A percentile compares a stretch with the other conserved stretches of the same genome.
Evolutionary conservation across 2,888 invertebrate species (phyloP).

Genomic region (Perithous albicinctus): DNA sequence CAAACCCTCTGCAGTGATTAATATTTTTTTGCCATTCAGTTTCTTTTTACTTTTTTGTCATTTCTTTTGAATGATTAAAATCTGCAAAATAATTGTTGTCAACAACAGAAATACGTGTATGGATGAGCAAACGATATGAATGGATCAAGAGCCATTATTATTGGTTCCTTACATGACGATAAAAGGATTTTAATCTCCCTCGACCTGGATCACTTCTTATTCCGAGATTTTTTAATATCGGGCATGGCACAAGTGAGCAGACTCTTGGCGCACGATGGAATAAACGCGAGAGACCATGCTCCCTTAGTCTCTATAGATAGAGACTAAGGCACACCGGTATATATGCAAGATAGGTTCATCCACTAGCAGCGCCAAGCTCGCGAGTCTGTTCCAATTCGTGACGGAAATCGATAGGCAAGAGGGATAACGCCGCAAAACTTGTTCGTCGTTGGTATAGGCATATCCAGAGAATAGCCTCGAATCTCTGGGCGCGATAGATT

Average conservation of each 20-base stretch:
- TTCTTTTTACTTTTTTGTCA: too few relatives aligned
- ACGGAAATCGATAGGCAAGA: slow-evolving; percentile 63
- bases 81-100: too few relatives aligned
- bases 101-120: too few relatives aligned
- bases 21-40: too few relatives aligned
- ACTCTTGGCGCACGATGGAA: neutral
- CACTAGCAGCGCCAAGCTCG: slow-evolving; percentile 32
- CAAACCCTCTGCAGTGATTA: too few relatives aligned
- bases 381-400: slow-evolving; percentile 62
- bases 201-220: slow-evolving; percentile 42
- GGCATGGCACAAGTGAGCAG: slow-evolving; percentile 32
- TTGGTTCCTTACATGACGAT: slow-evolving; percentile 29
- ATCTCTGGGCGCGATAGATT: slow-evolving; percentile 33
- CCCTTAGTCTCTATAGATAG: neutral
- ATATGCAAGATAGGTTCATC: slow-evolving; percentile 41
- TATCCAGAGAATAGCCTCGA: slow-evolving; percentile 41
- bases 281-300: slow-evolving; percentile 4
- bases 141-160: neutral
- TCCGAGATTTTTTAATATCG: slow-evolving; percentile 48
- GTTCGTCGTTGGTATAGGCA: slow-evolving; percentile 41
- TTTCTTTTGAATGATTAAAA: too few relatives aligned
- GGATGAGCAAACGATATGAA: too few relatives aligned
- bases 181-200: slow-evolving; percentile 47
- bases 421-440: slow-evolving; percentile 49
- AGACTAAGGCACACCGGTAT: neutral